Percentiles rank a stretch among this genome's conserved stretches.
Conservation (phyloP, 2,113 vertebrate genomes). For the Solea solea region DNA sequence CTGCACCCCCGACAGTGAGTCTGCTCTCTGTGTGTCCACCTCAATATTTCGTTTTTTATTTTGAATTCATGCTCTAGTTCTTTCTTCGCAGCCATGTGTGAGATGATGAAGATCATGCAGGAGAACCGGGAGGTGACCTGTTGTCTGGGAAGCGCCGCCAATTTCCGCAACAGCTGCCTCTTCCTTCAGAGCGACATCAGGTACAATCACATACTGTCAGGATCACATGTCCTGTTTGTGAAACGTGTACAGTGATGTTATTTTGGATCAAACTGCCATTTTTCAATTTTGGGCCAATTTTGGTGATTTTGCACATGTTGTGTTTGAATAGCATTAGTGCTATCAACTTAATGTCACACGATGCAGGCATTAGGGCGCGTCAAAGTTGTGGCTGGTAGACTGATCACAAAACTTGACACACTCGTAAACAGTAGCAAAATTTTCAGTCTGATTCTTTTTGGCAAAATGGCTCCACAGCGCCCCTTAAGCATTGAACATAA, state of each 20-base stretch:
- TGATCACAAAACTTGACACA: too few species aligned
- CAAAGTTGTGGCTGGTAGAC: too few species aligned
- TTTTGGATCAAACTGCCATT: too few species aligned
- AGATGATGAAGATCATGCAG: constrained; percentile 99
- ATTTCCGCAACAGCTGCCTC: constrained; percentile 93
- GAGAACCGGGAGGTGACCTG: constrained; percentile 97
- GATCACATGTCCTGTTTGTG: background rate
- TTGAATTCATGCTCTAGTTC: background rate
- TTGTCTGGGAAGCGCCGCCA: constrained; percentile 96
- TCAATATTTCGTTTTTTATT: background rate
- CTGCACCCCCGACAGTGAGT: constrained; percentile 97
- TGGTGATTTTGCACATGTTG: too few species aligned
- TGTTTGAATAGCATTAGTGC: too few species aligned
- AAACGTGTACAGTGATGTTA: background rate
- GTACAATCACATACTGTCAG: constrained; percentile 65
- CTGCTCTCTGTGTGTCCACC: background rate
- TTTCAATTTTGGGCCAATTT: too few species aligned
- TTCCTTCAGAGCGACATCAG: constrained; percentile 97
- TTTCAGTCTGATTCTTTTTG: too few species aligned
- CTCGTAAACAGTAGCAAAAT: too few species aligned
- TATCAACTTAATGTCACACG: too few species aligned
- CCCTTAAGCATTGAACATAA: too few species aligned
- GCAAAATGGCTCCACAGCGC: too few species aligned
- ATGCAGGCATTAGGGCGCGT: too few species aligned
- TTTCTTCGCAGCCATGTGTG: constrained; percentile 90